These are phyloP conservation scores for Grammomys surdaster DNA, from an alignment of 2,113 vertebrate genomes.

Conservation along the genomic window DNA sequence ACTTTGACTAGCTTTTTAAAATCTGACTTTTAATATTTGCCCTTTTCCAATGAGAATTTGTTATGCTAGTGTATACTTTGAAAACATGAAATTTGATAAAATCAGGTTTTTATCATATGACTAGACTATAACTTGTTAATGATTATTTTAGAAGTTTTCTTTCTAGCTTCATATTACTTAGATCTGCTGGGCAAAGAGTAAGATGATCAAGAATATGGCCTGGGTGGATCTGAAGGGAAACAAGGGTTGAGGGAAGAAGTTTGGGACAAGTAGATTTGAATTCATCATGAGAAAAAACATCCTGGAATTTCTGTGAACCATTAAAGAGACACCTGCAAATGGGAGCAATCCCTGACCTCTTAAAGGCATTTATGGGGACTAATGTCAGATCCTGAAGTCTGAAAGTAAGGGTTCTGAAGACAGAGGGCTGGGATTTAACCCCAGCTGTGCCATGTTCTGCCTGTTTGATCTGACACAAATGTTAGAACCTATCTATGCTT, in stretches of 20 bases:
- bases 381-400: neutral
- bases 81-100: constrained; percentile 38
- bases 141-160: neutral
- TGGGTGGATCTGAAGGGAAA: neutral
- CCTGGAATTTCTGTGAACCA: neutral
- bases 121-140: neutral
- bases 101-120: neutral
- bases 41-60: neutral
- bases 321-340: too few relatives aligned
- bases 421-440: too few relatives aligned
- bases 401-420: neutral
- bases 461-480: neutral
- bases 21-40: neutral
- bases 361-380: neutral
- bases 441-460: neutral
- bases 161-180: neutral
- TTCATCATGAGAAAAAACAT: neutral
- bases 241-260: too few relatives aligned
- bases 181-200: neutral
- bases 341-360: accelerated
- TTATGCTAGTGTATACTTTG: neutral
- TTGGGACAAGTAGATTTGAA: neutral
- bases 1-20: constrained; percentile 18
- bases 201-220: neutral
- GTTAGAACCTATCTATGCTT: neutral